A percentile compares a stretch with the other conserved stretches of the same genome.
phyloP scores from a whole-genome alignment of 2,797 vertebrate genomes.

The Semotilus atromaculatus region DNA sequence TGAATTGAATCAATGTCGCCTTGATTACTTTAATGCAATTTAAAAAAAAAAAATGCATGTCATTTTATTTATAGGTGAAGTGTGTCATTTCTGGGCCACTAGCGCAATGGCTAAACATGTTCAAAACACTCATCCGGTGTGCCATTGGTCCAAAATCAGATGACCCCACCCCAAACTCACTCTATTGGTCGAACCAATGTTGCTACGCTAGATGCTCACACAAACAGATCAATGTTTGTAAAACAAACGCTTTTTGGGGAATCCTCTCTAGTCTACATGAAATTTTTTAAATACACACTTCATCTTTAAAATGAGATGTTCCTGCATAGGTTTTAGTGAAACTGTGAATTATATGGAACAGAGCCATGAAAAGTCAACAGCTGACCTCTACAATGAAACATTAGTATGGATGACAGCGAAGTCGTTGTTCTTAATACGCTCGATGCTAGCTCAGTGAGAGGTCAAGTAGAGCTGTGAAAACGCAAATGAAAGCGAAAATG shows the following conservation, averaged over 20 bases:
- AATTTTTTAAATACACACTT: not conserved
- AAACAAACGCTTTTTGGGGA: not conserved
- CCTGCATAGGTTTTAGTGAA: conserved; percentile 1
- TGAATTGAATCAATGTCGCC: conserved; percentile 1
- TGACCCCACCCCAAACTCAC: not conserved
- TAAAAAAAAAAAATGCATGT: not conserved
- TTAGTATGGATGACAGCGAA: conserved; percentile 7
- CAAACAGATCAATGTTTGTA: not conserved
- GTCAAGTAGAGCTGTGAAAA: conserved; percentile 3
- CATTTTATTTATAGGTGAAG: not conserved
- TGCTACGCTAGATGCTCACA: not conserved
- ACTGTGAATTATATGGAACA: conserved; percentile 46
- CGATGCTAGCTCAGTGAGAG: conserved; percentile 20
- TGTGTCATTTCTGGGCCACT: not conserved
- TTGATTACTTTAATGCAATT: conserved; percentile 12
- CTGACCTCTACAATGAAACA: not conserved
- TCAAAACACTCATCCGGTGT: not conserved
- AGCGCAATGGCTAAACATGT: not conserved
- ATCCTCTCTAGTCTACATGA: not conserved
- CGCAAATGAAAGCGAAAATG: not conserved
- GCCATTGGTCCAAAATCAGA: not conserved
- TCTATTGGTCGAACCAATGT: not conserved
- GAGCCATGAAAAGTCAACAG: conserved; percentile 36
- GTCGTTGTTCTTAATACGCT: not conserved
- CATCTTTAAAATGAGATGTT: conserved; percentile 16